Evolutionary conservation across 1,140 invertebrate species (phyloP).

Genomic region (Atta texana): DNA sequence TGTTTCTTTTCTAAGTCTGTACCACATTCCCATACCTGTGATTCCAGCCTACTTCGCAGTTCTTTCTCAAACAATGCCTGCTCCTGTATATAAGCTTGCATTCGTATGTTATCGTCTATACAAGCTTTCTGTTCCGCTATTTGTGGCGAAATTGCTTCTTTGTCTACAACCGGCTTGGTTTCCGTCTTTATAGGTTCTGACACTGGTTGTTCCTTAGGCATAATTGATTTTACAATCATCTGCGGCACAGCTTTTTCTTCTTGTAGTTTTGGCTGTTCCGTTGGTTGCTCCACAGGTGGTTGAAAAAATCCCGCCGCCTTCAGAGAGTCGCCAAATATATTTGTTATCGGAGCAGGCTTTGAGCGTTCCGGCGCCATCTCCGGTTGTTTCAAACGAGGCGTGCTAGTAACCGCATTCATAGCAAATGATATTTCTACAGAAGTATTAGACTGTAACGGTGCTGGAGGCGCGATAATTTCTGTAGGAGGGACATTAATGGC

Average conservation of each 20-base stretch:
- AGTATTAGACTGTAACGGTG: slow-evolving; percentile 54
- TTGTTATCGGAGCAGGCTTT: slow-evolving; percentile 62
- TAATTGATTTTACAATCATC: slow-evolving; percentile 21
- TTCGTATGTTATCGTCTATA: slow-evolving; percentile 72
- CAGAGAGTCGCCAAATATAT: slow-evolving; percentile 70
- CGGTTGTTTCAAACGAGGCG: slow-evolving; percentile 76
- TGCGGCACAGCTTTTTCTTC: slow-evolving; percentile 40
- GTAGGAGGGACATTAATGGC: slow-evolving; percentile 84
- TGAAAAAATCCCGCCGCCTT: slow-evolving; percentile 59
- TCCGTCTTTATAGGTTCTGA: slow-evolving; percentile 52
- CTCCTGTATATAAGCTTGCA: slow-evolving; percentile 82
- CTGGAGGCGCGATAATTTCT: slow-evolving; percentile 74
- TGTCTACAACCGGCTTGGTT: slow-evolving; percentile 37
- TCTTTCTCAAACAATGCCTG: slow-evolving; percentile 86
- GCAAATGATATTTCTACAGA: slow-evolving; percentile 77
- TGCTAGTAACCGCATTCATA: slow-evolving; percentile 78
- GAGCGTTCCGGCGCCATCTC: slow-evolving; percentile 62
- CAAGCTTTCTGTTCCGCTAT: slow-evolving; percentile 67
- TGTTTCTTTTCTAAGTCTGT: slow-evolving; percentile 85
- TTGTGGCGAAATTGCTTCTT: slow-evolving; percentile 43
- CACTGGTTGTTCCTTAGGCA: slow-evolving; percentile 25
- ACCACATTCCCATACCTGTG: slow-evolving; percentile 80
- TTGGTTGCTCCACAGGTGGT: neutral
- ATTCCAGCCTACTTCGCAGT: slow-evolving; percentile 78
- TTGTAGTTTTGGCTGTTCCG: slow-evolving; percentile 42